Base-by-base conservation (phyloP, 2,888 invertebrate species). In the Carabus problematicus region DNA sequence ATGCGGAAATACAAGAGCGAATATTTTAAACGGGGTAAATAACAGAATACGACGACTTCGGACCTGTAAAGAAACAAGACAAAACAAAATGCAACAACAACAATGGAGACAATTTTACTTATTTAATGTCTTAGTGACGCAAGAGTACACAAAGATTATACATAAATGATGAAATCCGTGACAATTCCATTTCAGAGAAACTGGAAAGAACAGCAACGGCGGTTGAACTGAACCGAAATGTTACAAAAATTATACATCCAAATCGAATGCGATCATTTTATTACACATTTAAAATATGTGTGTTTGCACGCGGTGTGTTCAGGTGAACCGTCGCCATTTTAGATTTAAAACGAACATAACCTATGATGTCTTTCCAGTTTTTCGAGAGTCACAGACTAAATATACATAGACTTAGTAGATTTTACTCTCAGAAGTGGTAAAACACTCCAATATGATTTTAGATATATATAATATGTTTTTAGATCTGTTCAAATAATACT, bases 101-200 rank as follows among this genome's bases (percentile, higher is more conserved):
- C 55, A 66, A 63, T 54, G 54, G 58, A 66, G 49, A 39, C 39
- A 47, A 59, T 58, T 66, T 66, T 66, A 49, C 66, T 66, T 66
- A 58, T 66, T 56, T 66, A 66, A 66, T 66, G 66, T 66, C 66
- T 66, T 49, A 47, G 66, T 66, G 66, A 66, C 66, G 59, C 56
- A 64, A 64, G 19, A 52, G 52, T 64, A 66, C 66, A 66, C 66
- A 66, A 49, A 59, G 40, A 59, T 58, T 16, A 58, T 61, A 66
- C 66, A 66, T 56, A 66, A 64, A 39, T 56, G 40, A 29, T 29
- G 3, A 6, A 29, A n/a, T 58, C 47, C 49, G 66, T 41, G 62
- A 62, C 29, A 29, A 29, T 29, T 29, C 29, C 6, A 14, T 52
- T 18, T 52, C 16, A n/a, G 52, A 16, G 19, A 18, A 52, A 52